A percentile compares a stretch with the other conserved stretches of the same genome.
Conservation (phyloP, 1,140 invertebrate genomes). For the Drosophila sturtevanti region DNA sequence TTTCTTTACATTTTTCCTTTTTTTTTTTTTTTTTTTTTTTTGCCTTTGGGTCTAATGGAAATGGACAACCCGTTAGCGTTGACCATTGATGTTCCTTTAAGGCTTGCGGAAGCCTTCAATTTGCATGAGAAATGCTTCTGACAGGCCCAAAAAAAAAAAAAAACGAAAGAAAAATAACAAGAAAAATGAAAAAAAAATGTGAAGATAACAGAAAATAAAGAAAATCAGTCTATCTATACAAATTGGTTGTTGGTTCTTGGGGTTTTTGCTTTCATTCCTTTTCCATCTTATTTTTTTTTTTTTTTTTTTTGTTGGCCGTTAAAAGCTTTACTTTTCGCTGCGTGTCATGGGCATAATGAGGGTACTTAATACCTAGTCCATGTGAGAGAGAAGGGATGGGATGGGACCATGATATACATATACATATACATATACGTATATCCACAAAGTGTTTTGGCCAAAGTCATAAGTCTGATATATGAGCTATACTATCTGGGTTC, state of each 20-base stretch:
- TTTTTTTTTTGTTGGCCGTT: conserved; percentile 42
- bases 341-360: conserved; percentile 77
- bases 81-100: conserved; percentile 65
- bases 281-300: conserved; percentile 20
- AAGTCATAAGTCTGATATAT: conserved; percentile 78
- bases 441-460: conserved; percentile 35
- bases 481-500: conserved; percentile 36
- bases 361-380: conserved; percentile 76
- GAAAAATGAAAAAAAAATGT: conserved; percentile 8
- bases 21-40: conserved; percentile 17
- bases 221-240: conserved; percentile 54
- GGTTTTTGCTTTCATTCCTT: conserved; percentile 36
- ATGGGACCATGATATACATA: not conserved
- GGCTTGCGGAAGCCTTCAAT: conserved; percentile 55
- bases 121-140: conserved; percentile 59
- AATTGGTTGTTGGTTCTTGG: conserved; percentile 67
- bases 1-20: conserved; percentile 48
- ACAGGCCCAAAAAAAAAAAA: conserved; percentile 37
- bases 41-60: conserved; percentile 40
- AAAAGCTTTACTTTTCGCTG: conserved; percentile 69
- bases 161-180: not conserved
- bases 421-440: conserved; percentile 23
- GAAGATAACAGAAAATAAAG: conserved; percentile 11
- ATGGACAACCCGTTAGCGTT: conserved; percentile 65
- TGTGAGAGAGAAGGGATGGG: conserved; percentile 10